Percentiles rank a stretch among this genome's conserved stretches.
Evolutionary conservation across 2,113 vertebrate genomes (phyloP).

Genomic region (Nothocercus nigrocapillus): DNA sequence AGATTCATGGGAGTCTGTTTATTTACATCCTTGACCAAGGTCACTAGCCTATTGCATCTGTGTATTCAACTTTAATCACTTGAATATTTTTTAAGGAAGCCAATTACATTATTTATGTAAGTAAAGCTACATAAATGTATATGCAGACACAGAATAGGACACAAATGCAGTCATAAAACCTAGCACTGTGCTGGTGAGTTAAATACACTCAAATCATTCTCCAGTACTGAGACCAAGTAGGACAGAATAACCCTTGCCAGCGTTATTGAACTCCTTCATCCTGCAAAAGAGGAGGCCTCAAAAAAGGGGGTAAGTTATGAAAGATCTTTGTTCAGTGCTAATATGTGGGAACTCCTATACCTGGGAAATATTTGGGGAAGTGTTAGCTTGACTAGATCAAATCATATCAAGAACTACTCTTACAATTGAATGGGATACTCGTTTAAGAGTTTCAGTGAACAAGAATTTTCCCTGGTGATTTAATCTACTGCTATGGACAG

Average conservation of each 20-base stretch:
- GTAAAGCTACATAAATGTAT: background rate
- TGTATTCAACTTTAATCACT: background rate
- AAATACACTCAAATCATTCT: background rate
- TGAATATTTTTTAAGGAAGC: background rate
- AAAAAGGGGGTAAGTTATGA: background rate
- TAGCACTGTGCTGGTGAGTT: background rate
- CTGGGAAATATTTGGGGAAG: background rate
- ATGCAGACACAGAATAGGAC: background rate
- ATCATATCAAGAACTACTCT: background rate
- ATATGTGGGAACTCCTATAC: background rate
- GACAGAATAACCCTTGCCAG: background rate
- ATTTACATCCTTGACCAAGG: background rate
- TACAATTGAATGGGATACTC: background rate
- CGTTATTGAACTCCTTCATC: too few species aligned
- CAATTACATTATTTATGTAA: fast-evolving
- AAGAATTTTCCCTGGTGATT: background rate
- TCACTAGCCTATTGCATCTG: background rate
- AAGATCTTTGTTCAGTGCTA: background rate
- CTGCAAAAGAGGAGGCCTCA: too few species aligned
- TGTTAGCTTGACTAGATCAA: background rate
- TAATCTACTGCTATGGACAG: background rate
- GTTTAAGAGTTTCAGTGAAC: background rate
- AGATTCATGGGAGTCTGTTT: background rate
- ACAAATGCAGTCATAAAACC: background rate
- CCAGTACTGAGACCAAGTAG: background rate